Evolutionary conservation across 2,888 invertebrate species (phyloP), one percentile per base, ranked within the genome.

Genomic region (Emmelina monodactyla): DNA sequence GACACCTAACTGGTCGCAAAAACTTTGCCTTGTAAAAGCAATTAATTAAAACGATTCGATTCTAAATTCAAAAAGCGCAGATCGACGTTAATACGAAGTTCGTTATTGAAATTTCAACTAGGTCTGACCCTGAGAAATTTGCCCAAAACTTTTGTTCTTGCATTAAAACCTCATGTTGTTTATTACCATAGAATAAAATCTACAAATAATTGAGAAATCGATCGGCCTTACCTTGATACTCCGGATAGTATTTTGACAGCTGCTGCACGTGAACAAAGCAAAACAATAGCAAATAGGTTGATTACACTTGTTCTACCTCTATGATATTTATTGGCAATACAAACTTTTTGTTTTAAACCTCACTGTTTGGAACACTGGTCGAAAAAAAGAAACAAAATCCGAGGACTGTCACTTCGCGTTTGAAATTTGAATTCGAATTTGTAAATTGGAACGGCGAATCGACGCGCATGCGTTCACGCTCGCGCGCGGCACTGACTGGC

Each of bases 201-300:
- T 45, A 39, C 48, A 33, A 34, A 38, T 41, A 22, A 38, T 55
- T 55, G 44, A 42, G 46, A 52, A 60, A 60, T 58, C 54, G 53
- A 58, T 61, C 50, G 39, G 31, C 36, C 68, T 70, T 55, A 75
- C 75, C 75, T 76, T 63, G 62, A 55, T 58, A 58, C 55, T 59
- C 55, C 53, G 55, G 58, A 42, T 46, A 48, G 54, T 63, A 63
- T 70, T 75, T 70, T 71, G 66, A 73, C 73, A 75, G 70, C 62
- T 70, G 66, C 51, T 50, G 44, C 45, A 51, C 47, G 51, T 64
- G 58, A 68, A 68, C 66, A 63, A 62, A 58, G 60, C 57, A 58
- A 63, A 63, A 25, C 58, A 61, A 54, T 51, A 48, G 43, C 39
- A 25, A 25, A 25, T 25, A 25, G 3, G 25, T 25, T 25, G 25